These are phyloP conservation scores for Willowsia nigromaculata DNA, from an alignment of 2,888 invertebrate species.

Conservation along the genomic window DNA sequence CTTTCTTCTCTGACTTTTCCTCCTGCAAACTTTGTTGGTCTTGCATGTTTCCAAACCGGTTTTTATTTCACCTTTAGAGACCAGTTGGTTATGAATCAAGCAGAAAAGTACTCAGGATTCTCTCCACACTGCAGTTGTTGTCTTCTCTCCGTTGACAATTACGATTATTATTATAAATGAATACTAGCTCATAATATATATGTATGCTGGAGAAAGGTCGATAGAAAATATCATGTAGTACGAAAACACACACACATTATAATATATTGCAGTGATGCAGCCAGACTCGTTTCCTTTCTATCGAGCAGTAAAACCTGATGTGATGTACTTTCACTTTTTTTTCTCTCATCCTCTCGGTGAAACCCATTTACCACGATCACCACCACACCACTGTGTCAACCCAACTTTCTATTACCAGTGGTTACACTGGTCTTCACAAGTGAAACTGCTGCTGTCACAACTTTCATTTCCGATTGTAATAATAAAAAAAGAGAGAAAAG, in stretches of 20 bases:
- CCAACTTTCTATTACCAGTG: background rate
- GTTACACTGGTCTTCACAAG: background rate
- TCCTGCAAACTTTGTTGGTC: background rate
- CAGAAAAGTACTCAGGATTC: background rate
- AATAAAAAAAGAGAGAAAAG: background rate
- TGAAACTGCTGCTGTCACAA: constrained; percentile 12
- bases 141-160: background rate
- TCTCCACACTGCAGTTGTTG: constrained; percentile 1
- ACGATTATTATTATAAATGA: too few species aligned
- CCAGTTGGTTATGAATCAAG: background rate
- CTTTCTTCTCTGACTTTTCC: background rate
- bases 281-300: background rate
- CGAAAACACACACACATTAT: background rate
- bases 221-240: background rate
- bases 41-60: background rate
- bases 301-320: too few species aligned
- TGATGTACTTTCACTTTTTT: background rate
- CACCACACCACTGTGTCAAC: background rate
- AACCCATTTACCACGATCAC: background rate
- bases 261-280: background rate
- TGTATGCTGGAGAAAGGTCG: background rate
- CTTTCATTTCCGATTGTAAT: constrained; percentile 47
- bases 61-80: background rate
- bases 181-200: background rate
- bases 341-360: background rate